These are phyloP conservation scores for Pangasius larnaudii DNA, from an alignment of 2,797 vertebrate genomes.

Conservation along the genomic window DNA sequence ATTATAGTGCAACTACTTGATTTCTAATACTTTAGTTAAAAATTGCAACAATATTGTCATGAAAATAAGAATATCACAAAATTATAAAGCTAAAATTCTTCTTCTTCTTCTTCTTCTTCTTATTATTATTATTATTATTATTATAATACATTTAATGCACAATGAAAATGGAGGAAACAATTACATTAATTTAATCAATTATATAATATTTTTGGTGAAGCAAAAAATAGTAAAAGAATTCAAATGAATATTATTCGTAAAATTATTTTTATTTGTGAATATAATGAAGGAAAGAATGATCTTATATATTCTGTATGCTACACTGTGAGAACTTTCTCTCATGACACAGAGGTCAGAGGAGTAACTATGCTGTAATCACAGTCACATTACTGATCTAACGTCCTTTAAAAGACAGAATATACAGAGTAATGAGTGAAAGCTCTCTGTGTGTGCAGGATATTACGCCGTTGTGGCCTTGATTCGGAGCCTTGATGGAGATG, in stretches of 20 bases:
- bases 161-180: too few relatives aligned
- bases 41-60: neutral
- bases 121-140: too few relatives aligned
- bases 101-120: too few relatives aligned
- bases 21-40: neutral
- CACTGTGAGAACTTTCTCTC: neutral
- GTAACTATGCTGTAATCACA: neutral
- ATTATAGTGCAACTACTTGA: neutral
- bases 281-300: neutral
- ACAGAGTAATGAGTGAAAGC: neutral
- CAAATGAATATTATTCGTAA: too few relatives aligned
- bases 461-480: neutral
- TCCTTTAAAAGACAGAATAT: neutral
- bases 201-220: neutral
- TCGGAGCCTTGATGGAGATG: conserved; percentile 56
- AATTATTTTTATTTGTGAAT: neutral
- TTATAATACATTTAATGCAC: too few relatives aligned
- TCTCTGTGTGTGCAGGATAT: neutral
- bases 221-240: neutral
- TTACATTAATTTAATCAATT: too few relatives aligned
- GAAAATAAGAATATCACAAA: neutral
- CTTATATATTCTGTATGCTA: neutral
- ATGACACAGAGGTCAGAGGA: neutral
- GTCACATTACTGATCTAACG: neutral
- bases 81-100: neutral